phyloP scores from a whole-genome alignment of 2,797 vertebrate genomes.

The Taenioides sp. region DNA sequence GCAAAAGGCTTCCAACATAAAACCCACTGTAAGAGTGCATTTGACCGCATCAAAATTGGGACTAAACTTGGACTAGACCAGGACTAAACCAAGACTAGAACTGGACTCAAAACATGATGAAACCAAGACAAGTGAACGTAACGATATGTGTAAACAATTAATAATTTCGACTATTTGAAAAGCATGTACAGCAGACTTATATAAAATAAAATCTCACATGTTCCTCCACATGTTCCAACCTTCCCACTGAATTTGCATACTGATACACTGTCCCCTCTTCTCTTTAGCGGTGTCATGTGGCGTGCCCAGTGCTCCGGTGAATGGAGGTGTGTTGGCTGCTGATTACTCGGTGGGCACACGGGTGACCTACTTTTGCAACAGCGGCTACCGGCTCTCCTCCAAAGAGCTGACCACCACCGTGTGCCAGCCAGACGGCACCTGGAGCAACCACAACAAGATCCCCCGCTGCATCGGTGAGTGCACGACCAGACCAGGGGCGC shows the following conservation, averaged over 20 bases:
- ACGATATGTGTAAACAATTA: not conserved
- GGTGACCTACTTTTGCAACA: conserved; percentile 96
- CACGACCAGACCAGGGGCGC: conserved; percentile 10
- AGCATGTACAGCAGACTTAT: not conserved
- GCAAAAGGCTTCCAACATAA: not conserved
- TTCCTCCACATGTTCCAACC: conserved; percentile 1
- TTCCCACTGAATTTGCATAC: conserved; percentile 31
- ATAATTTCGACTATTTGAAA: too few species aligned
- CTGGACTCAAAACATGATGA: not conserved
- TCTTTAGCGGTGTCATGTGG: conserved; percentile 93
- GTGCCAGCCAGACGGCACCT: conserved; percentile 95
- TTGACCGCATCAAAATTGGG: not conserved
- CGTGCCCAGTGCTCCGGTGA: conserved; percentile 87
- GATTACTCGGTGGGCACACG: conserved; percentile 95
- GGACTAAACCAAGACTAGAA: not conserved
- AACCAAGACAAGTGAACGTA: not conserved
- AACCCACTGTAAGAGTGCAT: too few species aligned
- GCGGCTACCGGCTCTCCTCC: conserved; percentile 92
- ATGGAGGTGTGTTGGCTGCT: conserved; percentile 93
- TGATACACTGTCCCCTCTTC: conserved; percentile 23
- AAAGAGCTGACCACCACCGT: conserved; percentile 94
- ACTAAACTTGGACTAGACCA: not conserved
- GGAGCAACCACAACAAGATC: conserved; percentile 99
- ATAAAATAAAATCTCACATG: not conserved
- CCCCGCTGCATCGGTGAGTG: conserved; percentile 91